Evolutionary conservation across 2,113 vertebrate species (phyloP).

Genomic region (Dasyornis broadbenti): DNA sequence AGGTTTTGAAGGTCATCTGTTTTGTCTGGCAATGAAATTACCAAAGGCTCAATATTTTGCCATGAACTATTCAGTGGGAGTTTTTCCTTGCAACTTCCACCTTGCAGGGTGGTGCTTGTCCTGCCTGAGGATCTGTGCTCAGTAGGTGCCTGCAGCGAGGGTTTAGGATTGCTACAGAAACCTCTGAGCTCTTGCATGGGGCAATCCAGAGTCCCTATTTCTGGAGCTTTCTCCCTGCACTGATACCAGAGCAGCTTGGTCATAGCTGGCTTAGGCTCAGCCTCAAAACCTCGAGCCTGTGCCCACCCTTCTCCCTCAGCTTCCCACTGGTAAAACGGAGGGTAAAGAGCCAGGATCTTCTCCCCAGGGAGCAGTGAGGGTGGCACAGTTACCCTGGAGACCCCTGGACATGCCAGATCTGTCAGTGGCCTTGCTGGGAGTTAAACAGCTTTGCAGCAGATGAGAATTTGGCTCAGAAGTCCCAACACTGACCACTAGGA

Average conservation of each 20-base stretch:
- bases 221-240: background rate
- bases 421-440: too few relatives aligned
- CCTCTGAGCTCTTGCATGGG: background rate
- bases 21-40: background rate
- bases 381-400: background rate
- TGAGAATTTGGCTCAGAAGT: background rate
- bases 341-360: background rate
- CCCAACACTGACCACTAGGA: background rate
- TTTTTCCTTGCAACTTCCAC: background rate
- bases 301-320: background rate
- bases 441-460: background rate
- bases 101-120: background rate
- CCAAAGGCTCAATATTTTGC: background rate
- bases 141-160: background rate
- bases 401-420: rapidly evolving
- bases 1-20: background rate
- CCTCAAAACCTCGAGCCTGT: background rate
- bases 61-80: background rate
- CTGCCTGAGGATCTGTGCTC: background rate
- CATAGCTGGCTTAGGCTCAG: background rate
- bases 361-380: background rate
- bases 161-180: background rate
- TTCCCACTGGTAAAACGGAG: background rate
- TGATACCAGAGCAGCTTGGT: background rate
- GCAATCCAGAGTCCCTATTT: background rate